Percentiles rank a stretch among this genome's conserved stretches.
Conservation (phyloP, 2,797 vertebrate genomes). For the Sebastes nivosus region DNA sequence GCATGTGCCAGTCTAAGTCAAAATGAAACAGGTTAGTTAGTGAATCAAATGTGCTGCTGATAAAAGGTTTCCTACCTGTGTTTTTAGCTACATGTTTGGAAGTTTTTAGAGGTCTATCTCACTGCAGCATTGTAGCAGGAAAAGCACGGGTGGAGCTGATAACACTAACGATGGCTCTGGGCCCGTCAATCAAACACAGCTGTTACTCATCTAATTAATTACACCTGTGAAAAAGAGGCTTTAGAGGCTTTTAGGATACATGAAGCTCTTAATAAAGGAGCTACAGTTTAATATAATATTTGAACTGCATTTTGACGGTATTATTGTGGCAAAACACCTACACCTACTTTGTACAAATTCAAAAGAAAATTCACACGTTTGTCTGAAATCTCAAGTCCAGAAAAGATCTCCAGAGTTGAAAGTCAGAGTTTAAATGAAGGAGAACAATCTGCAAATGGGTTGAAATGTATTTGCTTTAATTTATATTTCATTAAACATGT, state of each 20-base stretch:
- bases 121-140: not conserved
- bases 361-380: not conserved
- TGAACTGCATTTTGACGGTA: not conserved
- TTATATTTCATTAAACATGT: not conserved
- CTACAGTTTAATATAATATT: not conserved
- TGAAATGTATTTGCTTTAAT: not conserved
- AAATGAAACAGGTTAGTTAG: not conserved
- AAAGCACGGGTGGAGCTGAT: not conserved
- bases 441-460: not conserved
- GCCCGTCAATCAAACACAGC: not conserved
- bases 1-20: not conserved
- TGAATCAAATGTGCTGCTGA: not conserved
- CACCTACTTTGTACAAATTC: not conserved
- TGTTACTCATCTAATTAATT: not conserved
- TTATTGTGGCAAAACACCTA: not conserved
- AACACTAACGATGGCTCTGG: not conserved
- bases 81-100: not conserved
- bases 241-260: not conserved
- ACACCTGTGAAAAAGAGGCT: not conserved
- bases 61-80: not conserved
- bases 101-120: not conserved
- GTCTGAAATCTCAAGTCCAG: not conserved
- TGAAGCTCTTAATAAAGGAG: not conserved
- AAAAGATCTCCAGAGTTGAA: not conserved
- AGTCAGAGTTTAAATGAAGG: not conserved